These are phyloP conservation scores for Unio delphinus DNA, from an alignment of 2,888 invertebrate genomes.

Conservation along the genomic window DNA sequence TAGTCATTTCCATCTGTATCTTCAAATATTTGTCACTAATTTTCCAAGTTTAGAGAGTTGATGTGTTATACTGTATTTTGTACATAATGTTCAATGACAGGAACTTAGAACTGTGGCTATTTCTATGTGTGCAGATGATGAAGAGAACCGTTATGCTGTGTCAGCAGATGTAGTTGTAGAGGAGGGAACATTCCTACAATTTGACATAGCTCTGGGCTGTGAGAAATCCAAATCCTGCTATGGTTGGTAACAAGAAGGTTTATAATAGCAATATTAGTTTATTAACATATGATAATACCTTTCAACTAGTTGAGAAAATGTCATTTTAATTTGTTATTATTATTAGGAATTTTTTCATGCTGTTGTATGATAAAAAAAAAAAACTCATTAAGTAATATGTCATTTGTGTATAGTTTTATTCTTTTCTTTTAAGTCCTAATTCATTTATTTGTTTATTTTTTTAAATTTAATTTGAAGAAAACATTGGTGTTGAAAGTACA, in stretches of 20 bases:
- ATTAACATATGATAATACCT: not conserved
- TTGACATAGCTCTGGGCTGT: slow-evolving; percentile 70
- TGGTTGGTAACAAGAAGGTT: slow-evolving; percentile 46
- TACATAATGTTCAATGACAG: not conserved
- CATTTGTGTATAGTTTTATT: no score
- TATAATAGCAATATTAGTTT: not conserved
- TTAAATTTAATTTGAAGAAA: no score
- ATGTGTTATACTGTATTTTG: not conserved
- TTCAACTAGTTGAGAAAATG: not conserved
- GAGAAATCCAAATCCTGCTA: slow-evolving; percentile 57
- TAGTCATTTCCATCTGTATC: no score
- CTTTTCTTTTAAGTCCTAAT: no score
- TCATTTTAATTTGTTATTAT: not conserved
- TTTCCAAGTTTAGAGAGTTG: not conserved
- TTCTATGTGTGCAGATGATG: slow-evolving; percentile 37
- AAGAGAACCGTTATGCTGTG: slow-evolving; percentile 65
- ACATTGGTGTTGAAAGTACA: no score
- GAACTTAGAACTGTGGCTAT: not conserved
- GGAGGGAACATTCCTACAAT: slow-evolving; percentile 68
- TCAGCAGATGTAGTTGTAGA: slow-evolving; percentile 70
- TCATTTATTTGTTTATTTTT: no score
- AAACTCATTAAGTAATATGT: no score
- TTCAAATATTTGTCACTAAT: no score
- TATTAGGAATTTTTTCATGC: no score
- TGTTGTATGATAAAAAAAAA: no score